A percentile compares a stretch with the other conserved stretches of the same genome.
Evolutionary conservation across 2,888 invertebrate species (phyloP).

Genomic region (Onchidella celtica): DNA sequence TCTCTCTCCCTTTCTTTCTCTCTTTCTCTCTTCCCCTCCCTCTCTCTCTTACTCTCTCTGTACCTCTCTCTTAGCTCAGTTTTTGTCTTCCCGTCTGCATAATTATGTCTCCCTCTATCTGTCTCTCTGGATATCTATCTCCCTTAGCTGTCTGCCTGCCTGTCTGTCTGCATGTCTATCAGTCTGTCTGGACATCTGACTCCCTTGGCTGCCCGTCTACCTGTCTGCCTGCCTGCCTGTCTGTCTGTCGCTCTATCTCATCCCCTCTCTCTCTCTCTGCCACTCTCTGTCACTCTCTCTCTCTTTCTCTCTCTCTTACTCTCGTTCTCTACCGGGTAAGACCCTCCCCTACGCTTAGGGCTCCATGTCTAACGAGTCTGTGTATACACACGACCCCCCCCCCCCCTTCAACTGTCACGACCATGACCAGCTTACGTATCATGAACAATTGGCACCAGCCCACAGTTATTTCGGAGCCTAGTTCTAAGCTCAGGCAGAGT

Average conservation of each 20-base stretch:
- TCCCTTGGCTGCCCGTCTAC: no score
- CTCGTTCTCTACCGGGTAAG: no score
- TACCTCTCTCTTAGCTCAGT: not conserved
- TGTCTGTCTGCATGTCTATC: constrained; percentile 28
- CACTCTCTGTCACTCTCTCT: not conserved
- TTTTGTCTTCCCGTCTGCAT: not conserved
- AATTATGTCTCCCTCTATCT: not conserved
- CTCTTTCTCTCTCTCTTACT: constrained; percentile 1
- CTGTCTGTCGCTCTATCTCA: not conserved
- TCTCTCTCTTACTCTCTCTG: not conserved
- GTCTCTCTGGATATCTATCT: not conserved
- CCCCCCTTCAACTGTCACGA: no score
- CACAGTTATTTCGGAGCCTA: no score
- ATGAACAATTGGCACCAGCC: no score
- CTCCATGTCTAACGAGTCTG: no score
- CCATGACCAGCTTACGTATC: no score
- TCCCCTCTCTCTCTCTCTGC: not conserved
- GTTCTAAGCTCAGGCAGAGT: no score
- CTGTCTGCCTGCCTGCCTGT: no score
- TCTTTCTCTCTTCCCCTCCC: not conserved
- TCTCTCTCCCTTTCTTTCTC: not conserved
- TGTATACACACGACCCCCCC: no score
- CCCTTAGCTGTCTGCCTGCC: constrained; percentile 11
- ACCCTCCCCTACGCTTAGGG: no score
- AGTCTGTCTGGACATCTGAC: not conserved